Base-by-base conservation (phyloP, 2,888 invertebrate genomes). In the Lycia hirtaria region DNA sequence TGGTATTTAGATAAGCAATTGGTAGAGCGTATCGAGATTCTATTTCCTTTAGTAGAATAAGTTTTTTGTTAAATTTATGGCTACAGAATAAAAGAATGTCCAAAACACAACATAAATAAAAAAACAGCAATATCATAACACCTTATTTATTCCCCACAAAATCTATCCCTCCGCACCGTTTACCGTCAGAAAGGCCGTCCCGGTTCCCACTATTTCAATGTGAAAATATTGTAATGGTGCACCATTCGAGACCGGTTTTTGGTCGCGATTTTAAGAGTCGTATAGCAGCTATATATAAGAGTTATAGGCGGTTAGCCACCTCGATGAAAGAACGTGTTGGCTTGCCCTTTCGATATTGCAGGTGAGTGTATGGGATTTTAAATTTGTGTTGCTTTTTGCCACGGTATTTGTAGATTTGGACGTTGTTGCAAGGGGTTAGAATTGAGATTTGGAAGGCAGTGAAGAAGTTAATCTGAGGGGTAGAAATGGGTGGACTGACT, bases 201-300 rank as follows among this genome's bases (percentile, higher is more conserved):
- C 26, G 35, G 40, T 49, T 38, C 54, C 41, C 44, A 73, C 71
- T 78, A 80, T 81, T 78, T 81, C 72, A 72, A 70, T 68, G 78
- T 63, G 71, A 81, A 81, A 80, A 83, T 82, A 81, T 80, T 76
- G 80, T 80, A 83, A 83, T 81, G 76, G 80, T 70, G 72, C 65
- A 73, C 68, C 68, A 50, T 60, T 68, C 59, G 61, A 65, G 66
- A 48, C 68, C 68, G 71, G 75, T 73, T 64, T 69, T 70, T 67
- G 71, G 69, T 65, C 64, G 63, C 72, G 72, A 72, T 77, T 80
- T 77, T 77, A 72, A 75, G 72, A 80, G 76, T 70, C 75, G 77
- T 80, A 71, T 72, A 35, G 26, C 32, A 35, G 35, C 47, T 47
- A 47, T 47, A 47, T 33, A 75, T 57, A 64, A 80, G 78, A 82